Percentiles rank a stretch among this genome's conserved stretches.
phyloP scores from a whole-genome alignment of 2,113 vertebrate genomes.

The Melanerpes aurifrons region DNA sequence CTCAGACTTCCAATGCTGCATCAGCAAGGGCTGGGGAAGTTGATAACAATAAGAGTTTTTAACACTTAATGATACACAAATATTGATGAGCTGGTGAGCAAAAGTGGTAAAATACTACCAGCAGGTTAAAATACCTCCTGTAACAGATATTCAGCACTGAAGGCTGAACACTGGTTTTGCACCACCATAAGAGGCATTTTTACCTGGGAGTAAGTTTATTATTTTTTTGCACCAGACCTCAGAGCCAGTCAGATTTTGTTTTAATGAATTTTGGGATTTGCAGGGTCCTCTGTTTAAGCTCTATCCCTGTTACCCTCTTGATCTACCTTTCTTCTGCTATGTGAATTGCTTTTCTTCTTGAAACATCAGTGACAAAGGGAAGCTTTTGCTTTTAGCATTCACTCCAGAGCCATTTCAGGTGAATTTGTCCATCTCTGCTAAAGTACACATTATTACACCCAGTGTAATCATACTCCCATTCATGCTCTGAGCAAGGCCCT shows the following conservation, averaged over 20 bases:
- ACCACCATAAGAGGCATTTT: not conserved
- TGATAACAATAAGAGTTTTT: conserved; percentile 47
- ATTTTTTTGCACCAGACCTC: not conserved
- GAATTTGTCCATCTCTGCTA: not conserved
- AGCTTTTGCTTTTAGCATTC: conserved; percentile 9
- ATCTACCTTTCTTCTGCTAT: not conserved
- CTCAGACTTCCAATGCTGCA: conserved; percentile 14
- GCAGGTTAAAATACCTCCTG: not conserved
- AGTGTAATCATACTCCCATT: not conserved
- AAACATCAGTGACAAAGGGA: not conserved
- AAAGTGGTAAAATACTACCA: conserved; percentile 9
- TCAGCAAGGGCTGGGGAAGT: not conserved
- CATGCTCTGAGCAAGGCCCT: not conserved
- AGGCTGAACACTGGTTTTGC: not conserved
- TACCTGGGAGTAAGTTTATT: not conserved
- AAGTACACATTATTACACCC: not conserved
- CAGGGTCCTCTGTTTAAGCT: not conserved
- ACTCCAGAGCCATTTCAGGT: not conserved
- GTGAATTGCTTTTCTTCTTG: not conserved
- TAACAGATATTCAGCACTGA: not conserved
- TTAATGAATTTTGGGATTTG: not conserved
- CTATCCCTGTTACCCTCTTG: not conserved
- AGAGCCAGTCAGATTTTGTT: not conserved
- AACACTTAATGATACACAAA: conserved; percentile 33
- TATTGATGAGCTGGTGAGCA: not conserved